These are phyloP conservation scores for Pemphigus obesinymphae DNA, from an alignment of 1,140 invertebrate genomes.

Conservation along the genomic window DNA sequence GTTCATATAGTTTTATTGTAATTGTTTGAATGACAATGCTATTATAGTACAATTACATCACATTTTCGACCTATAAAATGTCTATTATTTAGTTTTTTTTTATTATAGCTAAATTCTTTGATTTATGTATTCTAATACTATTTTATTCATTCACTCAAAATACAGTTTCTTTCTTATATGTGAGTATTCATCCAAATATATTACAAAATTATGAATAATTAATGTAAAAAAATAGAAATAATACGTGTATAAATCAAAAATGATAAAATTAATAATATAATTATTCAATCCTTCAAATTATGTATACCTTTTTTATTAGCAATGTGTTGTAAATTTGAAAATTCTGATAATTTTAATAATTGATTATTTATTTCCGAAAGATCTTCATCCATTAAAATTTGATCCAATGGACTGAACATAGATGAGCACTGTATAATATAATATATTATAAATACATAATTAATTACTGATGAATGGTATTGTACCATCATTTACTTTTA, in stretches of 20 bases:
- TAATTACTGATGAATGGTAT: too few relatives aligned
- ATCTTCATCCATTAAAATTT: slow-evolving; percentile 32
- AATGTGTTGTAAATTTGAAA: neutral
- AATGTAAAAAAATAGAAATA: neutral
- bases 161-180: too few relatives aligned
- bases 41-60: too few relatives aligned
- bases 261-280: neutral
- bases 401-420: slow-evolving; percentile 26
- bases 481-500: too few relatives aligned
- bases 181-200: too few relatives aligned
- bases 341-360: neutral
- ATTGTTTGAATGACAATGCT: too few relatives aligned
- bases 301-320: slow-evolving; percentile 11
- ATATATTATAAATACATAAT: neutral
- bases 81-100: too few relatives aligned
- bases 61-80: too few relatives aligned
- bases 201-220: neutral
- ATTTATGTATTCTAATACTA: too few relatives aligned
- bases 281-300: neutral
- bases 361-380: slow-evolving; percentile 9
- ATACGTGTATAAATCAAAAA: neutral
- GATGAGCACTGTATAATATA: slow-evolving; percentile 15
- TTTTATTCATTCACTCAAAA: too few relatives aligned
- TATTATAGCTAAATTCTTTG: too few relatives aligned
- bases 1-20: too few relatives aligned